Base-by-base conservation (phyloP, 1,140 invertebrate species). In the Battus philenor region DNA sequence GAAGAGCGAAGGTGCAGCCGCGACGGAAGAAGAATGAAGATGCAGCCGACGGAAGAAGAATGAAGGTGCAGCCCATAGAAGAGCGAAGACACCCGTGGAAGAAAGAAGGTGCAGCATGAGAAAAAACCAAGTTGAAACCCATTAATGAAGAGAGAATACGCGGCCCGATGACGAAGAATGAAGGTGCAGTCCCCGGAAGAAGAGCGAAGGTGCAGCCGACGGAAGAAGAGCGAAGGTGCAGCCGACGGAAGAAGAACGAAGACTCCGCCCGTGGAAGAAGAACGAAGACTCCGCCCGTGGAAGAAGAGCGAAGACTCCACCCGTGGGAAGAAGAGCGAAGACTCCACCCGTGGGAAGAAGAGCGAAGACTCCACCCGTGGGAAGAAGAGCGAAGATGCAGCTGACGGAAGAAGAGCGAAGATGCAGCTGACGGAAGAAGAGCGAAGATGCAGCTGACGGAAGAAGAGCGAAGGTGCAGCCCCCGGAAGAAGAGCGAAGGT, bases 251-350 rank as follows among this genome's bases (percentile, higher is more conserved):
- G 12, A 29, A 2, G 6, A 7, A 11, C 5, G 11, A 31, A 29
- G 24, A 13, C 20, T 24, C 38, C 32, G 32, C 13, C 10, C 22
- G 47, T 46, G 45, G 22, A n/a, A 9, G 26, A 59, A 47, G 44
- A 51, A 6, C 6, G 34, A 50, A 47, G 45, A 52, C 9, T n/a
- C 24, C 49, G 44, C 18, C 18, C 31, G 11, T 46, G 52, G 32
- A 47, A 1, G 10, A 26, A 50, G 41, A 30, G 24, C 10, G 20
- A 17, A 32, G 39, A 44, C 27, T 32, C 53, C 46, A 33, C 41
- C 9, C 1, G 47, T n/a, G 56, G 44, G 43, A 46, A 1, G n/a
- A 36, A 45, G 18, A 15, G 1, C 0, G 10, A 54, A 36, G 9
- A 44, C 4, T 9, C 7, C 24, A 36, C 29, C 47, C 6, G 1